Evolutionary conservation across 1,140 invertebrate species (phyloP).

Genomic region (Papilio polyxenes): DNA sequence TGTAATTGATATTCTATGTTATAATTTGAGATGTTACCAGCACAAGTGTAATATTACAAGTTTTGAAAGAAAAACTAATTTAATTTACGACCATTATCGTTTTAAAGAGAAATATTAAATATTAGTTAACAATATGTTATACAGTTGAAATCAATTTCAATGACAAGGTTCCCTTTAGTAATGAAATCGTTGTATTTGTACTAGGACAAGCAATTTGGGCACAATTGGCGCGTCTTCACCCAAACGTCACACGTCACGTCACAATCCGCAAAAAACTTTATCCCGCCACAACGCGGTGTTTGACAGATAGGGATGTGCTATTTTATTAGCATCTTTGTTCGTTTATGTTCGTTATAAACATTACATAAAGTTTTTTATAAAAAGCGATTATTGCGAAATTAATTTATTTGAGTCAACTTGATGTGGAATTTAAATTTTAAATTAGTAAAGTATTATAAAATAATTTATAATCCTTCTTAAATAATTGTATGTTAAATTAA

Average conservation of each 20-base stretch:
- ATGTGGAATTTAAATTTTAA: too few relatives aligned
- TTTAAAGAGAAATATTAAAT: not conserved
- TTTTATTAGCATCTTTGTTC: not conserved
- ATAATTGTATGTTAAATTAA: too few relatives aligned
- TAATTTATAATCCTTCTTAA: too few relatives aligned
- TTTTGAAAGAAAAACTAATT: not conserved
- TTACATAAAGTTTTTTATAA: not conserved
- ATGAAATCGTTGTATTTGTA: conserved; percentile 3
- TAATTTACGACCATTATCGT: not conserved
- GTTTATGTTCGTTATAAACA: not conserved
- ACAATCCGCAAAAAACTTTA: conserved; percentile 31
- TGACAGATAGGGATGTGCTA: conserved; percentile 24
- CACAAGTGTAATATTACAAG: too few relatives aligned
- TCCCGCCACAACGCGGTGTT: conserved; percentile 2
- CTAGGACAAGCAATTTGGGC: conserved; percentile 2
- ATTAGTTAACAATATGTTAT: not conserved
- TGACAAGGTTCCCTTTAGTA: not conserved
- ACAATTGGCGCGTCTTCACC: conserved; percentile 11
- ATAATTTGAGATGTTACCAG: not conserved
- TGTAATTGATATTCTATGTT: not conserved
- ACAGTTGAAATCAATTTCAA: not conserved
- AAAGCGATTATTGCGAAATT: not conserved
- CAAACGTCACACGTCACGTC: not conserved
- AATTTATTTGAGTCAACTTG: not conserved
- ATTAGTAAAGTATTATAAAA: too few relatives aligned